Evolutionary conservation across 2,113 vertebrate genomes (phyloP), one percentile per base, ranked within the genome.

Genomic region (Suncus etruscus): DNA sequence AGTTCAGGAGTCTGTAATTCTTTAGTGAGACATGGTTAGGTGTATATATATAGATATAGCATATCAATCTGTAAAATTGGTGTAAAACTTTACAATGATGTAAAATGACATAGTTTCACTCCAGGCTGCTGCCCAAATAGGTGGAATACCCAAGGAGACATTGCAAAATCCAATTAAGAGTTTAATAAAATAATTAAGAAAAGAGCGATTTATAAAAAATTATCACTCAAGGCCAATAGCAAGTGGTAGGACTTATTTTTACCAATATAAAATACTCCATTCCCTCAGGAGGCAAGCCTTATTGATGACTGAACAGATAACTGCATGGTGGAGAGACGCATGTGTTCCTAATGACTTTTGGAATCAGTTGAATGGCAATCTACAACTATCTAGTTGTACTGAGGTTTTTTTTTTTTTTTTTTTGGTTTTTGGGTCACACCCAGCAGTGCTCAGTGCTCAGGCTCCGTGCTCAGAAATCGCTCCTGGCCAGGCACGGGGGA

Each of bases 301-400:
- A 24, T 31, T n/a, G 39, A 39, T 39, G 25, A 32, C 61, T 45
- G 85, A 82, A 87, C 65, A 87, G 11, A 27, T 63, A 77, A 3
- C 11, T 18, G 7, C 29, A 29, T 48, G 29, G 32, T 65, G 27
- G 70, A 93, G 63, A 91, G 31, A n/a, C 16, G 72, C 76, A 86
- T 2, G 2, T 87, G 70, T 78, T 89, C 86, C 77, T 74, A 68
- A 93, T 91, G 92, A 84, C 68, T 48, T 85, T 91, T 94, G 54
- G 51, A 79, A 70, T 68, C 77, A 54, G 45, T 69, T 65, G 48
- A 91, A 93, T 3, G 31, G 86, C 61, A 89, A 45, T 73, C 63
- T 54, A 74, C 82, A 72, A 45, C 72, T 88, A 84, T 58, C 78
- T 87, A 50, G 79, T 82, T 87, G 66, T 81, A 81, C n/a, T 83